A percentile compares a stretch with the other conserved stretches of the same genome.
phyloP scores from a whole-genome alignment of 2,113 vertebrate genomes.

The Oenanthe oenanthe region DNA sequence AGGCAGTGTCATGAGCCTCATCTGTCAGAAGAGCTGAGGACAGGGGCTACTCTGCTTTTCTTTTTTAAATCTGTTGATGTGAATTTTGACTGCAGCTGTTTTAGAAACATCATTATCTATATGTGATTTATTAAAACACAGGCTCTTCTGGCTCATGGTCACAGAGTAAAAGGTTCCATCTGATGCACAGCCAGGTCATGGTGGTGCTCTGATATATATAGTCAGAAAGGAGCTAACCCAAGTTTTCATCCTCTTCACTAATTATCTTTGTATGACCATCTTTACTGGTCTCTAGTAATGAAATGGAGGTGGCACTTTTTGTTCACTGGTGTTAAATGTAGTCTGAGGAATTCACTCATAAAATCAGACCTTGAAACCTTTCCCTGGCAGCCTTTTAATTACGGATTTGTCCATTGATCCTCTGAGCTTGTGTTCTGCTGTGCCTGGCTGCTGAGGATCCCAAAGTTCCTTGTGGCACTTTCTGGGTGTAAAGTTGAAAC shows the following conservation, averaged over 20 bases:
- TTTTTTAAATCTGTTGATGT: background rate
- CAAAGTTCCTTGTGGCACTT: background rate
- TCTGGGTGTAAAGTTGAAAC: background rate
- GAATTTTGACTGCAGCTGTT: background rate
- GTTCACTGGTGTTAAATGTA: background rate
- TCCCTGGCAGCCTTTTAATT: background rate
- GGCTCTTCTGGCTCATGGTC: background rate
- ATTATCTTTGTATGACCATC: background rate
- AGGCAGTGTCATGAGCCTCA: background rate
- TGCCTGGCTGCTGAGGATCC: background rate
- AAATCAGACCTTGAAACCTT: background rate
- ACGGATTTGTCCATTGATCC: background rate
- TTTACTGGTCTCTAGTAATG: background rate
- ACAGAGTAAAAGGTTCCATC: background rate
- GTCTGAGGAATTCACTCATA: background rate
- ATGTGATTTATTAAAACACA: background rate
- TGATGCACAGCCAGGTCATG: background rate
- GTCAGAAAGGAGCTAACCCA: background rate
- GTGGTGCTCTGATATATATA: accelerated
- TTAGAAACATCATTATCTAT: background rate
- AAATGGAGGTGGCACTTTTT: background rate
- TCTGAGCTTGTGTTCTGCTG: background rate
- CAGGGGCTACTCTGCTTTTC: background rate
- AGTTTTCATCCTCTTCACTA: background rate
- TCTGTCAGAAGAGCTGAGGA: background rate